Percentiles rank a stretch among this genome's conserved stretches.
These are phyloP conservation scores for Drosophila subquinaria DNA, from an alignment of 2,888 invertebrate species.

Conservation along the genomic window DNA sequence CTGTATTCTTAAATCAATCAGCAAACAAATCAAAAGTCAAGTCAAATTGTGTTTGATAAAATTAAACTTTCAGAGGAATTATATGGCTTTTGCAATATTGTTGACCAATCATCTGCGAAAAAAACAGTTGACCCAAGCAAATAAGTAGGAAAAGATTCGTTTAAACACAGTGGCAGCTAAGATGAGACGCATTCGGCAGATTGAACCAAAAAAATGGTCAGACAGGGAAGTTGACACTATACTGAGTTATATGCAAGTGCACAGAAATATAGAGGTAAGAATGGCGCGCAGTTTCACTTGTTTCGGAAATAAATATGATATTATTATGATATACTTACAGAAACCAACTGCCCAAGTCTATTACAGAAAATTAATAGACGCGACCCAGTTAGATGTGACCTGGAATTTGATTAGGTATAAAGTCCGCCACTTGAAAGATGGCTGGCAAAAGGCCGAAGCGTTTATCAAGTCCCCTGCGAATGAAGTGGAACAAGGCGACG, in stretches of 20 bases:
- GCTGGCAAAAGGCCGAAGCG: not conserved
- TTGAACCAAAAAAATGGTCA: not conserved
- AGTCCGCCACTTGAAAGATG: not conserved
- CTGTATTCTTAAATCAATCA: not conserved
- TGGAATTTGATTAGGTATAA: not conserved
- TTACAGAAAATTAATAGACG: not conserved
- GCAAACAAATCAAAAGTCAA: not conserved
- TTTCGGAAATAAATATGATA: too few species aligned
- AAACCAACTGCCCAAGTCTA: not conserved
- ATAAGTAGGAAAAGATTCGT: not conserved
- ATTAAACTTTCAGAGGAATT: not conserved
- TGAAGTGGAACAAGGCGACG: not conserved
- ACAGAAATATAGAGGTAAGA: not conserved
- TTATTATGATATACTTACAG: not conserved
- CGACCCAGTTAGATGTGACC: not conserved
- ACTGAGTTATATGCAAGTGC: not conserved
- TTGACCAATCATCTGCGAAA: too few species aligned
- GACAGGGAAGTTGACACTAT: not conserved
- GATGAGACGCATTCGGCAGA: not conserved
- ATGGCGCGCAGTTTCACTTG: not conserved
- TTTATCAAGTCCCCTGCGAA: not conserved
- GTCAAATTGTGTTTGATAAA: not conserved
- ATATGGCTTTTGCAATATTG: too few species aligned
- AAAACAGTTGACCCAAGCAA: too few species aligned
- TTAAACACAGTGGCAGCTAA: not conserved